Conservation (phyloP, 2,888 invertebrate genomes). For the Julus scandinavius region DNA sequence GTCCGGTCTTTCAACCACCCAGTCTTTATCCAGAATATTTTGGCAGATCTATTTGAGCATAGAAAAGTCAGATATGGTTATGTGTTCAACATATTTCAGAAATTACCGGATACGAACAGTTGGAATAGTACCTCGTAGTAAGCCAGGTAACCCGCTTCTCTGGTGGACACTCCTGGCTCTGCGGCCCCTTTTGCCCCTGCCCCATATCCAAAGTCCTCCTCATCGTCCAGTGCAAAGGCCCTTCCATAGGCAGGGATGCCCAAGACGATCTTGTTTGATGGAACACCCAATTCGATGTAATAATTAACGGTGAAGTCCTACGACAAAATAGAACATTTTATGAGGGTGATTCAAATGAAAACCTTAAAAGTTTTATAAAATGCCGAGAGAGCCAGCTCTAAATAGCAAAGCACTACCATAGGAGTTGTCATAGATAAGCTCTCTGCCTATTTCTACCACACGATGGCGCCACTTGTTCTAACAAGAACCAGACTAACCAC, state of each 20-base stretch:
- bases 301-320: constrained; percentile 66
- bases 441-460: too few species aligned
- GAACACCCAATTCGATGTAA: constrained; percentile 65
- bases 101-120: background rate
- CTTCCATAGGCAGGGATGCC: constrained; percentile 77
- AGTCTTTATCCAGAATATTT: constrained; percentile 78
- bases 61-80: background rate
- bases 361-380: too few species aligned
- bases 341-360: too few species aligned
- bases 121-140: constrained; percentile 56
- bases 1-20: constrained; percentile 86
- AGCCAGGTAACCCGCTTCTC: constrained; percentile 80
- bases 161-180: constrained; percentile 87
- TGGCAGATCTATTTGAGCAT: constrained; percentile 80
- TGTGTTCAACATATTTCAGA: background rate
- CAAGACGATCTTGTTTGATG: constrained; percentile 65
- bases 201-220: constrained; percentile 85
- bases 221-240: constrained; percentile 87
- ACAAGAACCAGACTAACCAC: too few species aligned
- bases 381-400: too few species aligned
- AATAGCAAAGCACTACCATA: too few species aligned
- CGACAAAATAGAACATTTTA: constrained; percentile 22
- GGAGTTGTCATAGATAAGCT: too few species aligned
- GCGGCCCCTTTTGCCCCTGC: constrained; percentile 91
- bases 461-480: too few species aligned